Conservation (phyloP, 1,140 invertebrate species). For the Drosophila ironensis region DNA sequence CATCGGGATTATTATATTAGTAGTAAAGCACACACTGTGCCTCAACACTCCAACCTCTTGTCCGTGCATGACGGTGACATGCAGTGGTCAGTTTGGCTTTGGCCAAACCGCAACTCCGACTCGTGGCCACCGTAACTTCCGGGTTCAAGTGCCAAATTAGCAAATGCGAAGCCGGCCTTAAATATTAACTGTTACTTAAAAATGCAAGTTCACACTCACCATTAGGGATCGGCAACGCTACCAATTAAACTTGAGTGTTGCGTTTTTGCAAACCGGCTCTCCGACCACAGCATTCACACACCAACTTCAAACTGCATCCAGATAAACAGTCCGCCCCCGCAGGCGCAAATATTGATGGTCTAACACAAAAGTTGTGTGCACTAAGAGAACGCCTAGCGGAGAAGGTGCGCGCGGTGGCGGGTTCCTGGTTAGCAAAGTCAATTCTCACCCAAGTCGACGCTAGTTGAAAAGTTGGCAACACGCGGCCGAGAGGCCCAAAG, state of each 20-base stretch:
- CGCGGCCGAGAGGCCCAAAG: conserved; percentile 9
- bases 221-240: too few relatives aligned
- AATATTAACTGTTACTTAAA: conserved; percentile 78
- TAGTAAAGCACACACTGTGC: too few relatives aligned
- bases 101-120: conserved; percentile 29
- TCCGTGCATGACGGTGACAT: background rate
- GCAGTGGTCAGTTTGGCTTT: too few relatives aligned
- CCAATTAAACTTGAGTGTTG: conserved; percentile 73
- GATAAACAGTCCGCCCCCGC: conserved; percentile 61
- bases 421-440: too few relatives aligned
- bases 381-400: conserved; percentile 39
- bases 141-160: conserved; percentile 70
- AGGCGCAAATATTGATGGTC: conserved; percentile 74
- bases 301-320: conserved; percentile 65
- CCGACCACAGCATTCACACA: conserved; percentile 41
- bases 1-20: conserved; percentile 58
- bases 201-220: conserved; percentile 70
- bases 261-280: conserved; percentile 44
- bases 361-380: conserved; percentile 73
- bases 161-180: conserved; percentile 33
- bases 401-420: background rate
- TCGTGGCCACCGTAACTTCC: conserved; percentile 12
- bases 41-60: conserved; percentile 5
- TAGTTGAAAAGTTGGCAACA: conserved; percentile 74
- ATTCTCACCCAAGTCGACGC: conserved; percentile 76